Conservation (phyloP, 2,888 invertebrate species). For the Drosophila niveifrons region DNA sequence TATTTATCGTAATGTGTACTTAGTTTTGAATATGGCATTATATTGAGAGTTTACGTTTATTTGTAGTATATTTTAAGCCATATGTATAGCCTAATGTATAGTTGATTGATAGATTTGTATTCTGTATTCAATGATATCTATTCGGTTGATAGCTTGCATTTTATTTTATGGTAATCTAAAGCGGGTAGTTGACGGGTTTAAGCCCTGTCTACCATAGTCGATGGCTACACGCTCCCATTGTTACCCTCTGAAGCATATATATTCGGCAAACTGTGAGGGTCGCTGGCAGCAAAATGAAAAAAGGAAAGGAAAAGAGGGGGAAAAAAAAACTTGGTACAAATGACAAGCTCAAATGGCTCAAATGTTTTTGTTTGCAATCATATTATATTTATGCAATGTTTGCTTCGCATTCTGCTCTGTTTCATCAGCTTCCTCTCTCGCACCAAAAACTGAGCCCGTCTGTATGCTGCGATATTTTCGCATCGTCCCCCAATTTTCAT, state of each 20-base stretch:
- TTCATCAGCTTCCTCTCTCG: conserved; percentile 10
- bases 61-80: not conserved
- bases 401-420: conserved; percentile 37
- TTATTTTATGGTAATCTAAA: conserved; percentile 21
- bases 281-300: conserved; percentile 25
- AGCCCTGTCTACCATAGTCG: conserved; percentile 29
- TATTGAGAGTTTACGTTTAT: conserved; percentile 2
- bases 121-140: no score
- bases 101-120: no score
- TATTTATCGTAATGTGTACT: no score
- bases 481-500: not conserved
- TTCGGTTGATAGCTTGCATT: conserved; percentile 22
- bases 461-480: conserved; percentile 33
- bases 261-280: not conserved
- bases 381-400: conserved; percentile 79
- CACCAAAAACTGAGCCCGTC: not conserved
- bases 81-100: no score
- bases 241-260: conserved; percentile 14
- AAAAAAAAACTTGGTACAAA: conserved; percentile 57
- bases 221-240: conserved; percentile 12
- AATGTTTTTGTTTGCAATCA: conserved; percentile 81
- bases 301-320: conserved; percentile 13
- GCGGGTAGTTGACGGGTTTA: conserved; percentile 33
- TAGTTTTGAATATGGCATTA: no score
- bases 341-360: conserved; percentile 75